These are phyloP conservation scores for Rhizomys pruinosus DNA, from an alignment of 2,113 vertebrate genomes.

Conservation along the genomic window DNA sequence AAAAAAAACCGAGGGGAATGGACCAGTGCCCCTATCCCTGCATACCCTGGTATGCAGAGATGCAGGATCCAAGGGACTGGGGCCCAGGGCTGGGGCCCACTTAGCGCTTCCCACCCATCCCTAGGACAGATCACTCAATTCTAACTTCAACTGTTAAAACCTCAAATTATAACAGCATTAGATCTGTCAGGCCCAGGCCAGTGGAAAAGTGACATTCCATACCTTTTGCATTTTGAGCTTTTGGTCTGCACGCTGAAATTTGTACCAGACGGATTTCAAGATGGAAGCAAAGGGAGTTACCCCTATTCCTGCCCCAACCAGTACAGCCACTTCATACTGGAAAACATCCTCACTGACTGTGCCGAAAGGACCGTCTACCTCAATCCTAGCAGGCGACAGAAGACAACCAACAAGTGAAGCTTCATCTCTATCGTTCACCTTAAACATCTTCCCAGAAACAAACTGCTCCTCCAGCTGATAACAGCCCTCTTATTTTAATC, in stretches of 20 bases:
- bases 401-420: slow-evolving; percentile 20
- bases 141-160: background rate
- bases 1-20: background rate
- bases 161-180: background rate
- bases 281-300: slow-evolving; percentile 96
- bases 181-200: background rate
- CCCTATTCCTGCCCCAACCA: slow-evolving; percentile 93
- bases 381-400: slow-evolving; percentile 85
- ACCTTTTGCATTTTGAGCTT: slow-evolving; percentile 93
- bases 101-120: background rate
- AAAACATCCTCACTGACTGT: slow-evolving; percentile 96
- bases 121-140: background rate
- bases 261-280: slow-evolving; percentile 97
- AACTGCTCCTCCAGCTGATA: background rate
- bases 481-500: slow-evolving; percentile 2
- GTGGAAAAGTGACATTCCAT: background rate
- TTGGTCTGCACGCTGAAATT: slow-evolving; percentile 90
- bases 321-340: slow-evolving; percentile 94
- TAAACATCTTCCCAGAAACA: slow-evolving; percentile 15
- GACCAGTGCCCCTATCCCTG: too few relatives aligned
- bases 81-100: too few relatives aligned
- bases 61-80: too few relatives aligned
- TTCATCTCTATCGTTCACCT: background rate
- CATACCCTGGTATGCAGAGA: too few relatives aligned
- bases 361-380: slow-evolving; percentile 95